Conservation (phyloP, 1,140 invertebrate genomes). For the Acromyrmex charruanus region DNA sequence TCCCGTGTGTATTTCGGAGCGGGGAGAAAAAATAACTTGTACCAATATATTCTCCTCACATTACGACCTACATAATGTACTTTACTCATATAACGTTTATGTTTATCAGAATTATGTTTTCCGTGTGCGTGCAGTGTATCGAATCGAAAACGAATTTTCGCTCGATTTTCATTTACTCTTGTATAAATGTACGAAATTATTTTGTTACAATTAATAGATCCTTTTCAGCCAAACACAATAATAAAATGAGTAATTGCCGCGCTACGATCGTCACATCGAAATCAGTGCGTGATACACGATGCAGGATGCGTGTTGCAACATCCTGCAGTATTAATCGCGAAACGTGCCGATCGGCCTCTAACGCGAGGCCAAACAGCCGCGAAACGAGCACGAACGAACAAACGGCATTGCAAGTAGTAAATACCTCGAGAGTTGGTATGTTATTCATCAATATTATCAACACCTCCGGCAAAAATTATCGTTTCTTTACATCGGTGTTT, state of each 20-base stretch:
- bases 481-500: not conserved
- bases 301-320: slow-evolving; percentile 53
- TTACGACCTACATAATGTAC: not conserved
- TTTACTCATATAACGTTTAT: not conserved
- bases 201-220: not conserved
- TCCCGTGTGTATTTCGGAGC: not conserved
- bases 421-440: not conserved
- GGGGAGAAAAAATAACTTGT: slow-evolving; percentile 12
- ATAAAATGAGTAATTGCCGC: slow-evolving; percentile 5
- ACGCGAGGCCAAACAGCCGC: slow-evolving; percentile 52
- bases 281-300: slow-evolving; percentile 15
- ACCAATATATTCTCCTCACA: not conserved
- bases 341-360: slow-evolving; percentile 57
- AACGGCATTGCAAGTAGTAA: slow-evolving; percentile 13
- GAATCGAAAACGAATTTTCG: no score
- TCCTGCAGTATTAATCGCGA: slow-evolving; percentile 54
- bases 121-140: not conserved
- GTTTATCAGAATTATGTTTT: not conserved
- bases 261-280: not conserved
- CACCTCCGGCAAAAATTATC: not conserved
- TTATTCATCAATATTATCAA: slow-evolving; percentile 33
- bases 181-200: slow-evolving; percentile 14
- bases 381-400: slow-evolving; percentile 49
- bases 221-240: not conserved
- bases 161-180: no score